Conservation (phyloP, 2,888 invertebrate species). For the Phragmatobia fuliginosa region DNA sequence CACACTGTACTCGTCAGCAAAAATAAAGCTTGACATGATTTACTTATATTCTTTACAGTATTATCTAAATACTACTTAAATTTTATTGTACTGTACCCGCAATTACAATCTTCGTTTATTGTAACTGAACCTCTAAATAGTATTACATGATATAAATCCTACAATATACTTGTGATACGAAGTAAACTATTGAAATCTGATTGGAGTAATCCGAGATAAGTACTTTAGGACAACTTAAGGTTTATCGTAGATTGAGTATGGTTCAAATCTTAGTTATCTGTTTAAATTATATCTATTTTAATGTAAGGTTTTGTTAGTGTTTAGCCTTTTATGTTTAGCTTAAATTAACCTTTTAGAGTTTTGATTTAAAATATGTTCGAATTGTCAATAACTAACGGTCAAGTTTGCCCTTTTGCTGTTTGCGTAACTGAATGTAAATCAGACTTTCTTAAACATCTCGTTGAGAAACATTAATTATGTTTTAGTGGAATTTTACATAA, state of each 20-base stretch:
- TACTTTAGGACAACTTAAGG: not conserved
- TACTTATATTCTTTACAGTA: no score
- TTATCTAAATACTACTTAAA: not conserved
- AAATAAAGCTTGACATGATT: no score
- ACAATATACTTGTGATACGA: not conserved
- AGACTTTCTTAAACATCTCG: no score
- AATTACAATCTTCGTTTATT: not conserved
- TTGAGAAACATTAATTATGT: not conserved
- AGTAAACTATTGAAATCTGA: not conserved
- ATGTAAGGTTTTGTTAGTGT: no score
- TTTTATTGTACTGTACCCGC: not conserved
- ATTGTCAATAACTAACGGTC: not conserved
- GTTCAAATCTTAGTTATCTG: not conserved
- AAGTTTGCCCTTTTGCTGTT: not conserved
- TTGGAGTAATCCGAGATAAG: not conserved
- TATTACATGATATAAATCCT: not conserved
- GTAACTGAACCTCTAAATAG: not conserved
- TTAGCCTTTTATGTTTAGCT: not conserved
- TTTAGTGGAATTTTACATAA: not conserved
- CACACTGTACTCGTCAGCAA: no score
- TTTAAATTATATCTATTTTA: not conserved
- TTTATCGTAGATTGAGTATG: not conserved
- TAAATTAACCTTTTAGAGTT: not conserved
- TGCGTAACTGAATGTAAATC: not conserved
- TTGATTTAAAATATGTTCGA: not conserved